Conservation (phyloP, 2,797 vertebrate genomes). For the Hylomyscus alleni region DNA sequence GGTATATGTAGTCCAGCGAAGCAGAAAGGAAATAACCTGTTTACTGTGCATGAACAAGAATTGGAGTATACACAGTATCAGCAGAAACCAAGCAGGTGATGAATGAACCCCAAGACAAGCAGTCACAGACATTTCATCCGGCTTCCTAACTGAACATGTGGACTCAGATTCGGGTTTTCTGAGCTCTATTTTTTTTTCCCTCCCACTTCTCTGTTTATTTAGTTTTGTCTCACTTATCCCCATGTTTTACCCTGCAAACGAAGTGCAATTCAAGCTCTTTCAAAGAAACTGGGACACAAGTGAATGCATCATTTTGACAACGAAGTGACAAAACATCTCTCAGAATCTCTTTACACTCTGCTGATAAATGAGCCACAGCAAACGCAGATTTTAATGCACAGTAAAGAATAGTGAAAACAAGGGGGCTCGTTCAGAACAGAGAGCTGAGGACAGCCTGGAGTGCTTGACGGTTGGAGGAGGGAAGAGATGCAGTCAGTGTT, state of each 20-base stretch:
- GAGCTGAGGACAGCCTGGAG: not conserved
- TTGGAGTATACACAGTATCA: rapidly evolving
- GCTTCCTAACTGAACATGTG: constrained; percentile 31
- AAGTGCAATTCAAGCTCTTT: constrained; percentile 82
- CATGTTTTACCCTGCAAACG: constrained; percentile 72
- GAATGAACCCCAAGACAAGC: constrained; percentile 1
- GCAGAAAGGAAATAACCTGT: not conserved
- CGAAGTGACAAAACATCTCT: constrained; percentile 84
- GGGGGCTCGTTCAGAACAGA: constrained; percentile 48
- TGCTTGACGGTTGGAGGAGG: constrained; percentile 10
- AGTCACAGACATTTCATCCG: not conserved
- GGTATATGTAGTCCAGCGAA: not conserved
- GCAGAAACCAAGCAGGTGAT: constrained; percentile 29
- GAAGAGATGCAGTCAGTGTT: constrained; percentile 44
- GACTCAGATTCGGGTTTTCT: constrained; percentile 4
- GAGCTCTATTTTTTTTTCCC: not conserved
- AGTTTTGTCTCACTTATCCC: constrained; percentile 77
- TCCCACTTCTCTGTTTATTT: constrained; percentile 60
- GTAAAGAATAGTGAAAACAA: constrained; percentile 74
- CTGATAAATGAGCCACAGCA: constrained; percentile 83
- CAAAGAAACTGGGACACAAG: constrained; percentile 68
- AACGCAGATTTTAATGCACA: constrained; percentile 74
- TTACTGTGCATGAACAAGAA: not conserved
- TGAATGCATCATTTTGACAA: constrained; percentile 83
- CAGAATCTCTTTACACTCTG: constrained; percentile 78